Base-by-base conservation (phyloP, 2,888 invertebrate species). In the Apeira syringaria region DNA sequence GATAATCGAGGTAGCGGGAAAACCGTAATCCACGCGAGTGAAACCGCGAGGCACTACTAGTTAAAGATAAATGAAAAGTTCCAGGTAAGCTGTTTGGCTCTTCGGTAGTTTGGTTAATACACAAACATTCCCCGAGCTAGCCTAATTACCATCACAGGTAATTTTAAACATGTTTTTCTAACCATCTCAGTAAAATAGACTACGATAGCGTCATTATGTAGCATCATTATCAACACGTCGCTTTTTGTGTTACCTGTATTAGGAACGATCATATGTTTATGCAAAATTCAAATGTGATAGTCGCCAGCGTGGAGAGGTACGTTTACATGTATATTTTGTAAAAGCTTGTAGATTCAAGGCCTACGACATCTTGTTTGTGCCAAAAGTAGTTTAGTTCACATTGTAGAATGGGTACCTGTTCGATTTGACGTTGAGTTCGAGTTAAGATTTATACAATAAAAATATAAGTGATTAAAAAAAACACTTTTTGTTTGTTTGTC, bases 371-470 rank as follows among this genome's bases (percentile, higher is more conserved):
- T 76, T 66, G 71, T 67, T 72, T 70, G 57, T 62, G 71, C 74
- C 71, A 75, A 82, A 83, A 81, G 85, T 75, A 63, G 79, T 77
- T 75, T 72, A 71, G 72, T 59, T 71, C 77, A 82, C 77, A 79
- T 72, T 74, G 80, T 81, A 76, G 65, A 68, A 71, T n/a, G n/a
- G n/a, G n/a, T 74, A 74, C 77, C 54, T 52, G 74, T 75, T 68
- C 63, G 41, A 59, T 67, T 66, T 68, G 64, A 61, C 61, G 66
- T 61, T 61, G 56, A 61, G 64, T 68, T 68, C 53, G 56, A 54
- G 60, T 64, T 67, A 2, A 12, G 13, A 7, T 13, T 12, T 13
- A 15, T 15, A 15, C 15, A 15, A 3, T 15, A 15, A 15, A 4
- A 3, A 15, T 15, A 13, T 8, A 4, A 15, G 24, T 13, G 5